A percentile compares a stretch with the other conserved stretches of the same genome.
phyloP scores from a whole-genome alignment of 2,113 vertebrate species.

The Rissa tridactyla region DNA sequence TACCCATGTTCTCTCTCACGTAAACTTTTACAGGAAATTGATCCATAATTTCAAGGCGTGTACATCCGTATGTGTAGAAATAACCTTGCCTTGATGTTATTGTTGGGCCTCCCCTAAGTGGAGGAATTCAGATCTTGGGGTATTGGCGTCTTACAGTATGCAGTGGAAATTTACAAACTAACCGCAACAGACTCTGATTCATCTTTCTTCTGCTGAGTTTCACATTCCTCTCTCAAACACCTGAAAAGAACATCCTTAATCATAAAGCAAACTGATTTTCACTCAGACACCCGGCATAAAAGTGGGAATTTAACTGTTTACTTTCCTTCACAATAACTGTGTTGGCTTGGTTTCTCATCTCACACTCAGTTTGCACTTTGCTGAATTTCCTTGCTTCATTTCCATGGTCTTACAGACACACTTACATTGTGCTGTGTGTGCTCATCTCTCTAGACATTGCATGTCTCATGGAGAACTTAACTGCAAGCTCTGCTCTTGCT shows the following conservation, averaged over 20 bases:
- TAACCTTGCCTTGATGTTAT: not conserved
- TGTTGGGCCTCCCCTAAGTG: not conserved
- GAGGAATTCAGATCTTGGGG: not conserved
- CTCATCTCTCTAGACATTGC: not conserved
- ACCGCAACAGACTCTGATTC: conserved; percentile 68
- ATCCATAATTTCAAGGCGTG: not conserved
- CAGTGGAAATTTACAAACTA: conserved; percentile 62
- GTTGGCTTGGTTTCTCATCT: not conserved
- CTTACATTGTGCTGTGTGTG: not conserved
- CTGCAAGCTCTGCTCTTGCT: not conserved
- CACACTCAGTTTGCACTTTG: not conserved
- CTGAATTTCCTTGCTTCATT: not conserved
- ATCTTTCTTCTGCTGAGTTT: conserved; percentile 39
- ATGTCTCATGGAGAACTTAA: not conserved
- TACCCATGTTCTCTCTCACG: not conserved
- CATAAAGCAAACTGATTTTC: conserved; percentile 13
- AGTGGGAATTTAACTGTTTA: conserved; percentile 19
- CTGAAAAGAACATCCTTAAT: conserved; percentile 56
- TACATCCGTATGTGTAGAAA: not conserved
- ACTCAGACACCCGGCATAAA: not conserved
- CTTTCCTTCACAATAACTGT: not conserved
- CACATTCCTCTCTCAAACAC: conserved; percentile 55
- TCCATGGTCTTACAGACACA: not conserved
- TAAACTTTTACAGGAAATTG: not conserved
- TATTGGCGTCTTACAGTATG: not conserved